Evolutionary conservation across 2,113 vertebrate species (phyloP), one percentile per base, ranked within the genome.

Genomic region (Erythrocercus mccallii): DNA sequence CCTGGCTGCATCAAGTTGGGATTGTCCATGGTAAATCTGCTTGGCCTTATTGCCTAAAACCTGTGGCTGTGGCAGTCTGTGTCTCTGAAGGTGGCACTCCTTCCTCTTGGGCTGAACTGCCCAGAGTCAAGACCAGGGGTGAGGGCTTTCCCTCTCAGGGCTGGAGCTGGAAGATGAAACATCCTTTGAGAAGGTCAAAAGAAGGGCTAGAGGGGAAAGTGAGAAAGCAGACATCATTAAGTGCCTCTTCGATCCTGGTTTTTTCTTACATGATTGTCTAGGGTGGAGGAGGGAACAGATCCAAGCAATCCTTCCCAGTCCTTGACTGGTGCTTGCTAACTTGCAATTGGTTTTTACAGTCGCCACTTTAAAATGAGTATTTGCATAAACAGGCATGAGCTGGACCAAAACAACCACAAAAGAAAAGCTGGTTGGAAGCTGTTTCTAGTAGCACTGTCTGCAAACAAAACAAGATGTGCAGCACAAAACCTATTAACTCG

Each of bases 381-480:
- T 80, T 91, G 44, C 37, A 66, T 80, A 68, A 94, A 90, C 47
- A 90, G 56, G 28, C 85, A 71, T 38, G 35, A 96, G 79, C 71
- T 86, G 88, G 72, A 90, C 76, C 44, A 64, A 91, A 96, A 60
- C 35, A 70, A 20, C 44, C 38, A 23, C 81, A 51, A 93, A 95
- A 76, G 81, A 78, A 90, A 83, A 92, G 69, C 68, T 33, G 54
- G 10, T 66, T 74, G 79, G 81, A 83, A 93, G 60, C 80, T 86
- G 71, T 60, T 93, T 92, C 86, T 90, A n/a, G 93, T 90, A 93
- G 88, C 92, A 68, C 27, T 81, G 58, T 58, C 85, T 96, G 90
- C 81, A 86, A 95, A 94, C 90, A 88, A 93, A 95, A 95, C 90
- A 95, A 88, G 92, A 93, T 95, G 93, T 94, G 92, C 88, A 81